Conservation (phyloP, 2,797 vertebrate genomes). For the Telmatherina bonti region DNA sequence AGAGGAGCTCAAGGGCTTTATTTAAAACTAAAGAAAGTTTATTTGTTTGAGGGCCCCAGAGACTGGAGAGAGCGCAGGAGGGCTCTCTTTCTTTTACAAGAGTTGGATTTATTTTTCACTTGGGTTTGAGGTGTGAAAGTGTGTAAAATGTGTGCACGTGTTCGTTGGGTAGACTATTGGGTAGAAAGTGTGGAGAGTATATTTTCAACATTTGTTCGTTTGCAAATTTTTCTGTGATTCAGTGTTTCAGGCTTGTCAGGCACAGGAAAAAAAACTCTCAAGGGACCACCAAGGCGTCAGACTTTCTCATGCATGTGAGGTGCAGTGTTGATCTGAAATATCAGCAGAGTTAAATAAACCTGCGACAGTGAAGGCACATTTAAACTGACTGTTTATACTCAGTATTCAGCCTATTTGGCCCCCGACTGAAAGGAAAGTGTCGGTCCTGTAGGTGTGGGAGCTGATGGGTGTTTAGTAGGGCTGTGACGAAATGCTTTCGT, state of each 20-base stretch:
- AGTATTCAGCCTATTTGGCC: conserved; percentile 4
- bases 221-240: conserved; percentile 18
- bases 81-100: conserved; percentile 50
- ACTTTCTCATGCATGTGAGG: neutral
- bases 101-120: conserved; percentile 63
- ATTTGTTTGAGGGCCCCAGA: conserved; percentile 72
- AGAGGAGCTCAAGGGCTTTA: conserved; percentile 61
- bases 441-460: conserved; percentile 34
- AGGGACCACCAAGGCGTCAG: conserved; percentile 43
- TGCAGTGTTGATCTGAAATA: conserved; percentile 13
- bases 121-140: conserved; percentile 53
- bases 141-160: conserved; percentile 2
- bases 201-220: neutral
- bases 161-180: neutral
- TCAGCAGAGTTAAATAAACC: conserved; percentile 44
- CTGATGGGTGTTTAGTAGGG: conserved; percentile 49
- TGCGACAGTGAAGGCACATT: conserved; percentile 39
- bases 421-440: conserved; percentile 21
- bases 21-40: conserved; percentile 75
- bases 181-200: neutral
- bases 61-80: conserved; percentile 38
- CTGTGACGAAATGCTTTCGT: too few species aligned
- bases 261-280: conserved; percentile 6
- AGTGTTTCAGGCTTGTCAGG: conserved; percentile 41
- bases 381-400: conserved; percentile 40